Percentiles rank a stretch among this genome's conserved stretches.
Conservation (phyloP, 92 coral and sea anemone species). For the Phenganax subtilis region DNA sequence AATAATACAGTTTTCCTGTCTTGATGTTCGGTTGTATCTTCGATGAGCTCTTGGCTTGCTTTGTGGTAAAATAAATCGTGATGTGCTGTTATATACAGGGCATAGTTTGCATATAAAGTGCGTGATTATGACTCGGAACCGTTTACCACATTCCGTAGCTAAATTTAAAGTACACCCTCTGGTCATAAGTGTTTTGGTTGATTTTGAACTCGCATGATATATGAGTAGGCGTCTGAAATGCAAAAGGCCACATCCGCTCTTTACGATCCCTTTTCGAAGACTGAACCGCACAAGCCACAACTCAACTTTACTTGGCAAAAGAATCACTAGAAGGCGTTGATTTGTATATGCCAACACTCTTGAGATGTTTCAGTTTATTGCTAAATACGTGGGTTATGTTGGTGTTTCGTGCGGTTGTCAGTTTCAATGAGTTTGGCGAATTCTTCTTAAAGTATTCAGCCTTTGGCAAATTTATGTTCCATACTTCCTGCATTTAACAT, state of each 20-base stretch:
- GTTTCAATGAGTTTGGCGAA: neutral
- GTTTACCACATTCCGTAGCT: neutral
- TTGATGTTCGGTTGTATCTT: neutral
- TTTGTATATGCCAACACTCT: no score
- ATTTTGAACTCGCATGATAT: neutral
- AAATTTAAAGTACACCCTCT: constrained; percentile 6
- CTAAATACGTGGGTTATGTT: neutral
- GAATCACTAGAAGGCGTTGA: no score
- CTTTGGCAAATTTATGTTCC: neutral
- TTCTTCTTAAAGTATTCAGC: neutral
- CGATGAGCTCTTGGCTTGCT: neutral
- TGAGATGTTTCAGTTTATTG: no score
- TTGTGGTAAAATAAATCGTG: neutral
- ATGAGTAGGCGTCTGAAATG: constrained; percentile 8
- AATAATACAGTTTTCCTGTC: neutral
- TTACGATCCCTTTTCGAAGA: no score
- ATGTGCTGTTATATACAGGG: neutral
- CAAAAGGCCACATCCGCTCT: no score
- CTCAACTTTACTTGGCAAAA: no score
- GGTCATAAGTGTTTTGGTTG: neutral
- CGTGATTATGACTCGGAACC: constrained; percentile 5
- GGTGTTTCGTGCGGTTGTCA: no score
- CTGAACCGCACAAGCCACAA: no score
- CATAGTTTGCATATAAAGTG: neutral
- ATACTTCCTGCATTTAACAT: neutral